Evolutionary conservation across 2,888 invertebrate species (phyloP), one percentile per base, ranked within the genome.

Genomic region (Chymomyza caudatula): DNA sequence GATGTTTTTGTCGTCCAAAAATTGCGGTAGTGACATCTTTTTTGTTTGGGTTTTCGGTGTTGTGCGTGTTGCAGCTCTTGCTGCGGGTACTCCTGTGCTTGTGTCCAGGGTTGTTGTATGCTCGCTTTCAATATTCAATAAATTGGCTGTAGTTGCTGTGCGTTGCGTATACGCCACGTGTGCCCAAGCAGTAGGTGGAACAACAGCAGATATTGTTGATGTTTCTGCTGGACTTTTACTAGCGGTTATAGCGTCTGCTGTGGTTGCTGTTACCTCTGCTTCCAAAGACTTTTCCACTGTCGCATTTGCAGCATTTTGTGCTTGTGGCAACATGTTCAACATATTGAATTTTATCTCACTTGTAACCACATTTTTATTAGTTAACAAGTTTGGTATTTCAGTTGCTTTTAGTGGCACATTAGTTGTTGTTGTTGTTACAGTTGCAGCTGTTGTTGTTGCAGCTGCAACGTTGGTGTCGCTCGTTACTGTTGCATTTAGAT

Each of bases 341-440:
- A 62, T 49, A 73, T 73, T 71, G 57, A 71, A 68, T 68, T 70
- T 49, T 37, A 63, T 73, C 49, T 22, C 68, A 6, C 25, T 51
- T 52, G 49, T 29, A 51, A 23, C 68, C 22, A 67, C 70, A 62
- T 44, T 62, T 62, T 56, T 73, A 67, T 72, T 73, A 23, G 52
- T 55, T n/a, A n/a, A n/a, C 60, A 49, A 53, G 70, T 23, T 53
- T 54, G 49, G 54, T 68, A 19, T 69, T 62, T 58, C 44, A 62
- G 65, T 62, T 65, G 57, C 11, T 52, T 20, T 52, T 22, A 23
- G 13, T 47, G 47, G 19, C 5, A 19, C 8, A n/a, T 8, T 13
- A 19, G 54, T 37, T 65, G 49, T 20, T 20, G 29, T 43, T 20
- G 43, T 53, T 8, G 54, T 43, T 37, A 29, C 54, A 44, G 49